A percentile compares a stretch with the other conserved stretches of the same genome.
These are phyloP conservation scores for Pristionchus entomophagus DNA, from an alignment of 2,888 invertebrate species.

Conservation along the genomic window DNA sequence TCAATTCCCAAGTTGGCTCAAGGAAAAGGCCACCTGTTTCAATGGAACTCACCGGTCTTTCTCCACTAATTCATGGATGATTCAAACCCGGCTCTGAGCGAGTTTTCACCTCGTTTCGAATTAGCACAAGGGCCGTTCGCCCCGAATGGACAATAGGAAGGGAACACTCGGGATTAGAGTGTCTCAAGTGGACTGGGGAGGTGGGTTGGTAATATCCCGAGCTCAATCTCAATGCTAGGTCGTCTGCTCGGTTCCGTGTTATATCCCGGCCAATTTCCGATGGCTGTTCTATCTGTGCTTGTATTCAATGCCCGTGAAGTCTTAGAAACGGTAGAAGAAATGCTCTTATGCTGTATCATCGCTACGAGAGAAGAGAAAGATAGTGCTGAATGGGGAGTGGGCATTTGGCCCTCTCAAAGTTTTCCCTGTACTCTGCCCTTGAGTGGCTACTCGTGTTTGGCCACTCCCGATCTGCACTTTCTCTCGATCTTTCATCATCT, in stretches of 20 bases:
- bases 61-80: background rate
- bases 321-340: background rate
- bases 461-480: background rate
- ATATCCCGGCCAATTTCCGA: background rate
- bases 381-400: too few species aligned
- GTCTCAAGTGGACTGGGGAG: background rate
- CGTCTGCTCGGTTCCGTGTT: background rate
- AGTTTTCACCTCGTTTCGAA: background rate
- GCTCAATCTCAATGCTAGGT: background rate
- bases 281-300: background rate
- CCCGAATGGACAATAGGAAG: too few species aligned
- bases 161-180: background rate
- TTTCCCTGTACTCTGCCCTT: background rate
- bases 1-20: too few species aligned
- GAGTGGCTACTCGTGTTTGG: background rate
- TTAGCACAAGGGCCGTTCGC: background rate
- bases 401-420: background rate
- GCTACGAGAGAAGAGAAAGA: too few species aligned
- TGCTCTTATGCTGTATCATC: background rate
- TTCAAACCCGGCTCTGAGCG: background rate
- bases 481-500: background rate
- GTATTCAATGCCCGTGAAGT: background rate
- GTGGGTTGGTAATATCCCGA: background rate
- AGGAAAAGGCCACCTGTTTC: too few species aligned
- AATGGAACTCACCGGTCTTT: too few species aligned